These are phyloP conservation scores for Zosterops japonicus DNA, from an alignment of 2,113 vertebrate species.

Conservation along the genomic window DNA sequence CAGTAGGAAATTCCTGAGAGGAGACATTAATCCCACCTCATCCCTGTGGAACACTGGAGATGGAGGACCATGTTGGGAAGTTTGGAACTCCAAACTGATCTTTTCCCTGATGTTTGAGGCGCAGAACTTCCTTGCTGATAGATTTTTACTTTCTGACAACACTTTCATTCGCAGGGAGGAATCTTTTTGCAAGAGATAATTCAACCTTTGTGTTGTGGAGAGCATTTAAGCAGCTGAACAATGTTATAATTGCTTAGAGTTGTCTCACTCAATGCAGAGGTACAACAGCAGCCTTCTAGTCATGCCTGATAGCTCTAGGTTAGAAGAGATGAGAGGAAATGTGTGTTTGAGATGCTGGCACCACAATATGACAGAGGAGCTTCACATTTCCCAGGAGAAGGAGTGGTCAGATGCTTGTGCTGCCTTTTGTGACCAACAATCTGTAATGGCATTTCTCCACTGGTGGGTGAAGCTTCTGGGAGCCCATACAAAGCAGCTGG, in stretches of 20 bases:
- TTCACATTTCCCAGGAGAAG: background rate
- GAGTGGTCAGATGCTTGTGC: background rate
- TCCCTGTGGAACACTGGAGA: background rate
- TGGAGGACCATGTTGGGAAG: background rate
- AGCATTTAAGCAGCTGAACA: background rate
- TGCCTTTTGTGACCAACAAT: background rate
- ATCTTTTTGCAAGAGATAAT: background rate
- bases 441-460: background rate
- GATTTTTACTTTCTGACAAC: background rate
- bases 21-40: background rate
- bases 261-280: background rate
- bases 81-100: background rate
- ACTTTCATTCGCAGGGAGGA: rapidly evolving
- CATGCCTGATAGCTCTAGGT: background rate
- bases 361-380: background rate
- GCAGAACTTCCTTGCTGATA: background rate
- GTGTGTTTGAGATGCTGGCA: background rate
- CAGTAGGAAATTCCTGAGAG: background rate
- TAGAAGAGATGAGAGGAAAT: background rate
- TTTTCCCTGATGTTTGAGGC: background rate
- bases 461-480: background rate
- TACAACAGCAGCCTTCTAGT: background rate
- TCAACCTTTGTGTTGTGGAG: background rate
- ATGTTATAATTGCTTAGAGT: background rate
- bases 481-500: background rate